Evolutionary conservation across 2,797 vertebrate genomes (phyloP), one percentile per base, ranked within the genome.

Genomic region (Anabacerthia variegaticeps): DNA sequence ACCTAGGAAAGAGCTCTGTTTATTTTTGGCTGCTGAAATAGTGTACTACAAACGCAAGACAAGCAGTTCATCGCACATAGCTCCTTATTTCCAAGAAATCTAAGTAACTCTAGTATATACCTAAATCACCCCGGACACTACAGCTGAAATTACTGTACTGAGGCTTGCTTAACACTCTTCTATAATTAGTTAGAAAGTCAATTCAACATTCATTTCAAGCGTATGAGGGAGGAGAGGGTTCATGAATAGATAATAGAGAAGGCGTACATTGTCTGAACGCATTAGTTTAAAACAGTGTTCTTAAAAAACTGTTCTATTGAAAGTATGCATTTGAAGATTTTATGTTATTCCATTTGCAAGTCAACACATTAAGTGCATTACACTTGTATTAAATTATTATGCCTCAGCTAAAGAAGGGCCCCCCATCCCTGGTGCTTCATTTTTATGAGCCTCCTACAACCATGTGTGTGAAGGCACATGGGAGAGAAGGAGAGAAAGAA

Each of bases 131-230:
- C 17, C 52, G 65, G n/a, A 78, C 32, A 52, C n/a, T 61, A 24
- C 12, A 72, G 48, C 26, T 87, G 43, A 88, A 71, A 54, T 71
- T 67, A 41, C 23, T 81, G 34, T 54, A 55, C 62, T 66, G 41
- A 62, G 46, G 39, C 54, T 73, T 76, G 54, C 63, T 82, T 76
- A 80, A 28, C 37, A 54, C 48, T 68, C 52, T 66, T 77, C 63
- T 87, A 48, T 95, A 90, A 78, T 93, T 91, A 96, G 81, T 14
- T 84, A 68, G 59, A 62, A 81, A 71, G 48, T 73, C 68, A 86
- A 77, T 92, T 79, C 68, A 91, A 89, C 76, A 71, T 88, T 76
- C 88, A 89, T 96, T 93, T 91, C 39, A 72, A 94, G 61, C n/a
- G 17, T 62, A 21, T n/a, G 49, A 91, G 72, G 61, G 65, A 92